Evolutionary conservation across 2,888 invertebrate genomes (phyloP).

Genomic region (Crepidodera aurea): DNA sequence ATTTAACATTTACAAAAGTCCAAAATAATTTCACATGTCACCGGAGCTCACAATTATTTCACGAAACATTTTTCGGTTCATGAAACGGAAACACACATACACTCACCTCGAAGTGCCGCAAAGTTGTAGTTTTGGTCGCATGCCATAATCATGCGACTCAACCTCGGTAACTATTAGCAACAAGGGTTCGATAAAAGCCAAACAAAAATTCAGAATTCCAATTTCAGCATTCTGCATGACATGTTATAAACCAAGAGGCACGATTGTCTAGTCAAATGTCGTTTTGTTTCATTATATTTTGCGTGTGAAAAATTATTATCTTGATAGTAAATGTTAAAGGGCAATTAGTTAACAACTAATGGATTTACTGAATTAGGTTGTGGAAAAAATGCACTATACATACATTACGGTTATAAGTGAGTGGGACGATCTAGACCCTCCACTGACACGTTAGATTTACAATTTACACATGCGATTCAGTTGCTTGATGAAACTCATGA

Average conservation of each 20-base stretch:
- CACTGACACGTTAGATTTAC: no score
- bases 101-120: neutral
- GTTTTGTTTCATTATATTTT: neutral
- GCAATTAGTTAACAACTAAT: no score
- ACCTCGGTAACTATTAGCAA: constrained; percentile 30
- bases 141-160: constrained; percentile 27
- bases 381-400: no score
- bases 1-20: neutral
- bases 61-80: neutral
- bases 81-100: neutral
- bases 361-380: no score
- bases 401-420: no score
- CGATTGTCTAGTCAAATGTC: neutral
- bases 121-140: constrained; percentile 24
- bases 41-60: neutral
- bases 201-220: constrained; percentile 24
- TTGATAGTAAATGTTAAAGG: neutral
- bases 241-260: neutral
- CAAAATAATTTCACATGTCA: neutral
- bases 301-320: neutral
- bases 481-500: no score
- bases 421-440: no score
- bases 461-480: no score
- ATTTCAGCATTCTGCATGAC: constrained; percentile 2
- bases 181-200: constrained; percentile 35